Percentiles rank a stretch among this genome's conserved stretches.
Evolutionary conservation across 2,888 invertebrate genomes (phyloP).

Genomic region (Lymantria dispar): DNA sequence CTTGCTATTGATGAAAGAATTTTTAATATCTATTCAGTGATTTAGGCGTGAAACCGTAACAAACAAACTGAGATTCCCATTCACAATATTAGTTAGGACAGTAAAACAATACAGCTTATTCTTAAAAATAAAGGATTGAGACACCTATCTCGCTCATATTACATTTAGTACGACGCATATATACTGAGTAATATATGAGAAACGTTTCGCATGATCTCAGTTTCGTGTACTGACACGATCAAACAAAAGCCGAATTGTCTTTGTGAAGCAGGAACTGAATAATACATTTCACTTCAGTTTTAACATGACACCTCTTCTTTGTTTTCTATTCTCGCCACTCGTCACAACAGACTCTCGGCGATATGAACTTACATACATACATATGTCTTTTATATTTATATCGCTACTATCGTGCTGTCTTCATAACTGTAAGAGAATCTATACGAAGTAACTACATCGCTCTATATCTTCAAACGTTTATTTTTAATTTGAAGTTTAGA

Average conservation of each 20-base stretch:
- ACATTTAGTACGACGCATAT: conserved; percentile 25
- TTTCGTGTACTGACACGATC: conserved; percentile 46
- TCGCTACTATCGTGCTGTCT: background rate
- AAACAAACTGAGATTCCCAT: too few relatives aligned
- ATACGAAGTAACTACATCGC: background rate
- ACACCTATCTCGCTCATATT: background rate
- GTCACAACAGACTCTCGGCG: conserved; percentile 29
- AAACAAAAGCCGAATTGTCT: conserved; percentile 56
- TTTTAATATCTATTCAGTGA: too few relatives aligned
- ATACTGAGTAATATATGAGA: conserved; percentile 35
- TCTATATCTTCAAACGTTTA: too few relatives aligned
- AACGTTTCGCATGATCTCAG: conserved; percentile 38
- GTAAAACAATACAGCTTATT: too few relatives aligned
- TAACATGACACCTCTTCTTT: conserved; percentile 64
- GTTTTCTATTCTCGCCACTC: conserved; percentile 45
- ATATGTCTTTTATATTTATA: conserved; percentile 4
- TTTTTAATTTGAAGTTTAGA: too few relatives aligned
- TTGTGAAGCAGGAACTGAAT: conserved; percentile 54
- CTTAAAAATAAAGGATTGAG: background rate
- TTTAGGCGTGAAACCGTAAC: too few relatives aligned
- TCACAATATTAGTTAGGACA: too few relatives aligned
- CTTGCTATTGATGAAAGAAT: too few relatives aligned
- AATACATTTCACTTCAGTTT: conserved; percentile 66
- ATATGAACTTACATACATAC: conserved; percentile 18
- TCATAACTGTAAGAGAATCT: background rate